Conservation (phyloP, 92 coral and sea anemone genomes). For the Blastomussa wellsi region DNA sequence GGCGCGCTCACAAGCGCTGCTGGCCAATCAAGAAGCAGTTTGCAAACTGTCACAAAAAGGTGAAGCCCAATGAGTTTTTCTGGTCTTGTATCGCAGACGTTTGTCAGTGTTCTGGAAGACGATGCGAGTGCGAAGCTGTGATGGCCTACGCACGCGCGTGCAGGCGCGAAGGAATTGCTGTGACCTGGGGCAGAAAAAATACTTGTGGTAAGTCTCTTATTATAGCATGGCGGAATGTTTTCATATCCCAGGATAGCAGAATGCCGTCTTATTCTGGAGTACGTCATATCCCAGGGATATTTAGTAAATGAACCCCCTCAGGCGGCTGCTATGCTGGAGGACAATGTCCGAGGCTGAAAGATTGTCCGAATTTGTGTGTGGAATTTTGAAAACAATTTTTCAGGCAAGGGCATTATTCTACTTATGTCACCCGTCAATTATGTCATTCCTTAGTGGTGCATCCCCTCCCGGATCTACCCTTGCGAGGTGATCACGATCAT, state of each 20-base stretch:
- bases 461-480: too few species aligned
- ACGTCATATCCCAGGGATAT: too few species aligned
- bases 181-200: slow-evolving; percentile 80
- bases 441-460: too few species aligned
- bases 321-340: too few species aligned
- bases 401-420: too few species aligned
- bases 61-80: slow-evolving; percentile 76
- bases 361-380: too few species aligned
- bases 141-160: slow-evolving; percentile 91
- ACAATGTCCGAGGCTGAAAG: too few species aligned
- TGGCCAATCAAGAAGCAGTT: slow-evolving; percentile 84
- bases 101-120: slow-evolving; percentile 80
- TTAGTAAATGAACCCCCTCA: too few species aligned
- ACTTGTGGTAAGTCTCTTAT: slow-evolving; percentile 66
- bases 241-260: not conserved
- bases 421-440: too few species aligned
- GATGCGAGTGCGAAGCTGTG: slow-evolving; percentile 88
- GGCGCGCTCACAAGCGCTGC: slow-evolving; percentile 90
- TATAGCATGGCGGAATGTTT: not conserved
- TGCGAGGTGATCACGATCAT: not conserved
- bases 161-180: slow-evolving; percentile 62
- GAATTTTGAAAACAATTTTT: too few species aligned
- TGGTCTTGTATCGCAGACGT: slow-evolving; percentile 82
- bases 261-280: not conserved
- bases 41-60: slow-evolving; percentile 78